Percentiles rank a stretch among this genome's conserved stretches.
These are phyloP conservation scores for Microcebus murinus DNA, from an alignment of 2,113 vertebrate species.

Conservation along the genomic window DNA sequence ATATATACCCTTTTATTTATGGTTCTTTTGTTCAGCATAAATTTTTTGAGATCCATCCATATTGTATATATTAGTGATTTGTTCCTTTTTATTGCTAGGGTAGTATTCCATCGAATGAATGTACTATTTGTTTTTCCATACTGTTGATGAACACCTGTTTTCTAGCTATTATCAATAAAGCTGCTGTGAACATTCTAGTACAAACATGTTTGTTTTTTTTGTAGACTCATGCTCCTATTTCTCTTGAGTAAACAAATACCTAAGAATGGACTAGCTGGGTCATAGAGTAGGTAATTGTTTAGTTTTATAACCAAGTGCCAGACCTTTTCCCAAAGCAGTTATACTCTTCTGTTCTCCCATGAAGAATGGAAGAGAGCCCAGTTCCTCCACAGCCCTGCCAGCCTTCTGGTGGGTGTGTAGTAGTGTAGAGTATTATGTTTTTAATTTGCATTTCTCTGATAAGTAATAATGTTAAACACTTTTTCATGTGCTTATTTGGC, in stretches of 20 bases:
- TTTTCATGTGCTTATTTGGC: neutral
- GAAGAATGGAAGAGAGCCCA: neutral
- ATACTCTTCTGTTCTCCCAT: neutral
- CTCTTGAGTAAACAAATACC: slow-evolving; percentile 45
- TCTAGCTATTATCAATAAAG: neutral
- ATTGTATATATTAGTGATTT: neutral
- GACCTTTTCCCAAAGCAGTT: neutral
- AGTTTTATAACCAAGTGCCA: slow-evolving; percentile 2
- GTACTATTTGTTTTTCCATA: neutral
- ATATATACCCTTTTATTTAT: neutral
- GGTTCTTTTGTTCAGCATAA: neutral
- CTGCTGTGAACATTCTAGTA: neutral
- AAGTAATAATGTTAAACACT: neutral
- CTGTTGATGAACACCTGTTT: neutral
- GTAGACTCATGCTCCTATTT: slow-evolving; percentile 60
- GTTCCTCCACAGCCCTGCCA: neutral
- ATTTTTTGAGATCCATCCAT: neutral
- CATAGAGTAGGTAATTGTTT: neutral
- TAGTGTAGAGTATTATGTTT: neutral
- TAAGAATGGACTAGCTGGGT: neutral
- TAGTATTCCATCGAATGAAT: neutral
- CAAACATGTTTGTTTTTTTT: neutral
- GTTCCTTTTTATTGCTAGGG: neutral
- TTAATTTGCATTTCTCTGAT: neutral
- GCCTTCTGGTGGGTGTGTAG: neutral